These are phyloP conservation scores for Pagetopsis macropterus DNA, from an alignment of 2,797 vertebrate species.

Conservation along the genomic window DNA sequence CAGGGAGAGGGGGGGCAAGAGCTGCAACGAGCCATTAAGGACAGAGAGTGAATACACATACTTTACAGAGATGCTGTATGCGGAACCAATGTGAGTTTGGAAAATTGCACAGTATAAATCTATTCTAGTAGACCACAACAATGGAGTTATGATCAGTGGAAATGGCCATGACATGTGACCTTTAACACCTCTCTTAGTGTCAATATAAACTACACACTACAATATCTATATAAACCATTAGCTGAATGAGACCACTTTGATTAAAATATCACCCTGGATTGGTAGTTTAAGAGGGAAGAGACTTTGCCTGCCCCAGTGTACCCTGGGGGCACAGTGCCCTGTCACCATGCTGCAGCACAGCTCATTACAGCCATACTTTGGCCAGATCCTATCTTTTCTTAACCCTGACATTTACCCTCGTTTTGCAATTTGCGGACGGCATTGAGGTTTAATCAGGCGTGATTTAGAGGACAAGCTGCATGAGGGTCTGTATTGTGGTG, in stretches of 20 bases:
- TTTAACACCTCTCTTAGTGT: background rate
- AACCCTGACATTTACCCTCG: slow-evolving; percentile 30
- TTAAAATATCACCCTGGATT: slow-evolving; percentile 20
- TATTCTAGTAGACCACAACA: too few species aligned
- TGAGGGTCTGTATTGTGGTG: slow-evolving; percentile 24
- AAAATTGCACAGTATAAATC: too few species aligned
- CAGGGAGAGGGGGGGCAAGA: too few species aligned
- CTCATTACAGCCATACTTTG: slow-evolving; percentile 13
- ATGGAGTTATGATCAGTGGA: too few species aligned
- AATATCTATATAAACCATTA: background rate
- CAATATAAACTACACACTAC: background rate
- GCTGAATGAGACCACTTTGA: slow-evolving; percentile 11
- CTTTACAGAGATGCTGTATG: too few species aligned
- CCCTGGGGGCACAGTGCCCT: slow-evolving; percentile 17
- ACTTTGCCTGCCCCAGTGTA: background rate
- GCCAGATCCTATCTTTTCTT: slow-evolving; percentile 25
- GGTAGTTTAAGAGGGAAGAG: slow-evolving; percentile 19
- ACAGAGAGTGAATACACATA: too few species aligned
- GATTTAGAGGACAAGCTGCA: slow-evolving; percentile 34
- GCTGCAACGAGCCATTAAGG: too few species aligned
- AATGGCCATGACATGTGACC: too few species aligned
- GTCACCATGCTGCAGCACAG: slow-evolving; percentile 37
- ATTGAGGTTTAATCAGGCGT: slow-evolving; percentile 22
- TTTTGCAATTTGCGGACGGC: slow-evolving; percentile 31
- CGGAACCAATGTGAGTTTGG: too few species aligned